phyloP scores from a whole-genome alignment of 2,888 invertebrate genomes.

The Linnaemya tessellans region DNA sequence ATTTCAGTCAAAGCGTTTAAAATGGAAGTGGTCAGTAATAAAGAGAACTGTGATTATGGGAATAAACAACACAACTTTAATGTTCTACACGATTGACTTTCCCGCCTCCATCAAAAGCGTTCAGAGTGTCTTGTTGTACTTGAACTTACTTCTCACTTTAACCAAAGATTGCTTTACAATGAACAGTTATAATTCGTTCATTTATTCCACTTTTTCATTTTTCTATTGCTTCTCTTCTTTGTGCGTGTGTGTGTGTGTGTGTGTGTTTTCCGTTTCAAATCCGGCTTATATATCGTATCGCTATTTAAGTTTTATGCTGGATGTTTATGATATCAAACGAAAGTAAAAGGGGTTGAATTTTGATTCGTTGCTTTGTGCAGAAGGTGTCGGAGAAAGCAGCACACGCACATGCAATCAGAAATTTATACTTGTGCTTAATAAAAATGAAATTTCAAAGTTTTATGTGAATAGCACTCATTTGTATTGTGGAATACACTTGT shows the following conservation, averaged over 20 bases:
- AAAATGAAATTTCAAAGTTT: constrained; percentile 44
- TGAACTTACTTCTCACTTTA: constrained; percentile 39
- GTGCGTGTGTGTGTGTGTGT: too few relatives aligned
- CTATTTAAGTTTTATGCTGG: constrained; percentile 43
- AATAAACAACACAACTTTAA: not conserved
- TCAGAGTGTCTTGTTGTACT: constrained; percentile 1
- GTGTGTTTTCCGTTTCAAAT: constrained; percentile 41
- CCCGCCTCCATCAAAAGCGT: not conserved
- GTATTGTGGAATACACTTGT: constrained; percentile 14
- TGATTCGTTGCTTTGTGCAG: constrained; percentile 7
- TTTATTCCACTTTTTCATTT: constrained; percentile 25
- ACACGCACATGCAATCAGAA: constrained; percentile 3
- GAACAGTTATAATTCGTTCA: constrained; percentile 57
- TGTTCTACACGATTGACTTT: not conserved
- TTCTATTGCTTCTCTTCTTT: constrained; percentile 18
- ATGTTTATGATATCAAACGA: constrained; percentile 58
- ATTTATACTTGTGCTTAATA: constrained; percentile 28
- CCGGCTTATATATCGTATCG: constrained; percentile 60
- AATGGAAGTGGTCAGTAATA: too few relatives aligned
- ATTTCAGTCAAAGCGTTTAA: too few relatives aligned
- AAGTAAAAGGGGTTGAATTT: constrained; percentile 61
- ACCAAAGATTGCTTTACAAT: constrained; percentile 60
- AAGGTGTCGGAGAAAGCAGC: constrained; percentile 26
- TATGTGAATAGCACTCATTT: constrained; percentile 18
- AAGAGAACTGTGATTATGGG: too few relatives aligned